Conservation (phyloP, 2,888 invertebrate genomes). For the Trisateles emortualis region DNA sequence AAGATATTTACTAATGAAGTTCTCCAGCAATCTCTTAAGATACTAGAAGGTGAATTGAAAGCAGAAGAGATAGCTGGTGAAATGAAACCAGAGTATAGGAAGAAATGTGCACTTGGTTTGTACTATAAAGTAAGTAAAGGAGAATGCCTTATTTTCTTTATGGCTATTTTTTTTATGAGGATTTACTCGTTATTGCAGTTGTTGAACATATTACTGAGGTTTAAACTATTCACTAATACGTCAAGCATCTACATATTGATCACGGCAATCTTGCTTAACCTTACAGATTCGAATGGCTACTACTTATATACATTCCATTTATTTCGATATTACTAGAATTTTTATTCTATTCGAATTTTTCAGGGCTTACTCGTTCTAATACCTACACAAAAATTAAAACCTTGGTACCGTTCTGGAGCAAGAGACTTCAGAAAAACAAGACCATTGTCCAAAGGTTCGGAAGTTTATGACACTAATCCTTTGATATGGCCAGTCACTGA, state of each 20-base stretch:
- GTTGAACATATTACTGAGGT: no score
- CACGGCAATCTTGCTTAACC: no score
- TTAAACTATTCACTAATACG: no score
- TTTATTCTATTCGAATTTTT: no score
- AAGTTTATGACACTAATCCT: constrained; percentile 89
- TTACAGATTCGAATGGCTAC: no score
- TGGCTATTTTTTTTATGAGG: no score
- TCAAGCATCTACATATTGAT: no score
- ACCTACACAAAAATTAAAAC: constrained; percentile 73
- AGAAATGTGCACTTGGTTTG: constrained; percentile 86
- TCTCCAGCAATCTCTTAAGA: constrained; percentile 82
- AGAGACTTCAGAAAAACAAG: constrained; percentile 79
- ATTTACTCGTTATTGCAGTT: no score
- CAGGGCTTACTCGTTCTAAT: constrained; percentile 85
- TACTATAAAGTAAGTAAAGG: constrained; percentile 91
- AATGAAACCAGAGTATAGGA: constrained; percentile 87
- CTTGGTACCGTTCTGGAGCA: constrained; percentile 82
- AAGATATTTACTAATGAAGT: constrained; percentile 77
- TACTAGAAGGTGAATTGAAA: constrained; percentile 83
- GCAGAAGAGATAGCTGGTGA: constrained; percentile 82
- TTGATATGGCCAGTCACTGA: constrained; percentile 89
- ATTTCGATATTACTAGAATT: no score
- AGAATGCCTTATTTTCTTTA: no score
- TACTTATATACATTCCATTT: no score
- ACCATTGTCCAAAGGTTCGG: constrained; percentile 87